Base-by-base conservation (phyloP, 2,888 invertebrate genomes). In the Dermolepida albohirtum region DNA sequence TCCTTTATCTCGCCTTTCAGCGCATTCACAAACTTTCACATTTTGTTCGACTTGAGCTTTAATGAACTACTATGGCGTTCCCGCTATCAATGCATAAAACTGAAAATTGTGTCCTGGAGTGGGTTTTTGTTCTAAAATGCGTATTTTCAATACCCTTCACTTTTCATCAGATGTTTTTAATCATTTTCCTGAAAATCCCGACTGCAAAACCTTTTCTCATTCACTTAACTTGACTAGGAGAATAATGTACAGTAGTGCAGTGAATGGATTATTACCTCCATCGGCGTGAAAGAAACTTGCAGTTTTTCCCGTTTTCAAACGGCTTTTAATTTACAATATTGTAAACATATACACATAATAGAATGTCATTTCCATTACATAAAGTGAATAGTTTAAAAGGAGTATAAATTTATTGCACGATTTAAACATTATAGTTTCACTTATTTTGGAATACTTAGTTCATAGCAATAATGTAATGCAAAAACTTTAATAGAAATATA, bases 1-100 rank as follows among this genome's bases (percentile, higher is more conserved):
- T 81, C 82, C 82, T 83, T 83, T 82, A 83, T 83, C 82, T 82
- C 78, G 81, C 81, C 80, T 82, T 83, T 82, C 82, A 82, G 79
- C 79, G 78, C 79, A 78, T 81, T 82, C 73, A 74, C 73, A 71
- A 76, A 76, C 81, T 82, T 83, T 82, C 80, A 78, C 77, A 70
- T 75, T 78, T 80, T 82, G 81, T 82, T 81, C 73, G 68, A 72
- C 72, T 72, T 72, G 71, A 73, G 72, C 82, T 80, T 81, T 83
- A 82, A 82, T 81, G 82, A 81, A 82, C 81, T 81, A 81, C 69
- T 66, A 69, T 78, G 74, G 75, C 74, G 72, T 73, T 75, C 50
- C 29, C 78, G 76, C 79, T 79, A 79, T 81, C 82, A 82, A 80
- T 81, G 79, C 79, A 75, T 76, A 78, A 78, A 78, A 78, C 75